Evolutionary conservation across 1,140 invertebrate species (phyloP).

Genomic region (Limonius californicus): DNA sequence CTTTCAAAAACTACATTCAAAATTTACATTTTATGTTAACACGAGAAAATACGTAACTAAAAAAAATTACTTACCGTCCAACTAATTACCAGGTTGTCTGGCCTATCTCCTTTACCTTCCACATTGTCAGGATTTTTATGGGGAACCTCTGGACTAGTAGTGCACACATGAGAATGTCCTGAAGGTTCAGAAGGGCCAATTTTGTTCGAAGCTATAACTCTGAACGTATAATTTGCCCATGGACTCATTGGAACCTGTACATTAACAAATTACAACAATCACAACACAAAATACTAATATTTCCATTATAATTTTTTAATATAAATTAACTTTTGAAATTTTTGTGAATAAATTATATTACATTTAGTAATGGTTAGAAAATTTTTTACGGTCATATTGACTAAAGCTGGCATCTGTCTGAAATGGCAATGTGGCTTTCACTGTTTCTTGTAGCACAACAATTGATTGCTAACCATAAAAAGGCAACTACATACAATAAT

Average conservation of each 20-base stretch:
- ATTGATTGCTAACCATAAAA: too few species aligned
- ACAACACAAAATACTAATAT: too few species aligned
- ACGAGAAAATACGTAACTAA: background rate
- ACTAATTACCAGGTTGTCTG: constrained; percentile 87
- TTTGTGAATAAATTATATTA: too few species aligned
- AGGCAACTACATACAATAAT: too few species aligned
- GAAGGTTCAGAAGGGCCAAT: constrained; percentile 88
- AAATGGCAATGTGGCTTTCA: too few species aligned
- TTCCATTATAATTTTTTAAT: too few species aligned
- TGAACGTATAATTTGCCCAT: constrained; percentile 96
- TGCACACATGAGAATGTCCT: constrained; percentile 73
- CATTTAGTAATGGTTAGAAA: too few species aligned
- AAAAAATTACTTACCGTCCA: constrained; percentile 68
- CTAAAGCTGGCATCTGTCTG: too few species aligned
- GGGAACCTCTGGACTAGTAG: constrained; percentile 84
- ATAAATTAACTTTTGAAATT: too few species aligned
- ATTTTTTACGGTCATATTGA: too few species aligned
- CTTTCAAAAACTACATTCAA: background rate
- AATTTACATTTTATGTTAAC: background rate
- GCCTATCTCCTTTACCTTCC: constrained; percentile 79
- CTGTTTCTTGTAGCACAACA: too few species aligned
- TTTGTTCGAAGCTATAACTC: constrained; percentile 90
- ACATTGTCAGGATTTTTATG: constrained; percentile 95
- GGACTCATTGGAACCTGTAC: constrained; percentile 70
- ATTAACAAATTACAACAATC: constrained; percentile 9